phyloP scores from a whole-genome alignment of 2,113 vertebrate genomes.

The Serilophus lunatus region DNA sequence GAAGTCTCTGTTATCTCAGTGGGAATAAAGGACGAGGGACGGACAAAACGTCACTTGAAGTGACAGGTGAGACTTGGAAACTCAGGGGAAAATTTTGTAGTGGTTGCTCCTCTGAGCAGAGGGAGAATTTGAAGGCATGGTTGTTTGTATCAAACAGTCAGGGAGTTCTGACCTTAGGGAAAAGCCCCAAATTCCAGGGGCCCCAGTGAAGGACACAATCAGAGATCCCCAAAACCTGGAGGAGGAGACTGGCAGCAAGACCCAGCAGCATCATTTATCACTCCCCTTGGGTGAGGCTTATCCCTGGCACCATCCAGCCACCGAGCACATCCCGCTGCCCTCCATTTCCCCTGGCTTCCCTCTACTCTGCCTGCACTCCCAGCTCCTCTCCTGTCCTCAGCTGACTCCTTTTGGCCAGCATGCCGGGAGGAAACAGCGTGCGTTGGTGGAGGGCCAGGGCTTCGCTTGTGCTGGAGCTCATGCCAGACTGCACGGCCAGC shows the following conservation, averaged over 20 bases:
- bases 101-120: background rate
- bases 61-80: background rate
- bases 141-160: background rate
- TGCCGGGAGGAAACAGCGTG: slow-evolving; percentile 41
- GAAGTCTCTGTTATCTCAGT: background rate
- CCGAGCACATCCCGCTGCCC: background rate
- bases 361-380: background rate
- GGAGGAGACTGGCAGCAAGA: background rate
- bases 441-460: slow-evolving; percentile 47
- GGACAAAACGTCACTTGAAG: background rate
- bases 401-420: slow-evolving; percentile 57
- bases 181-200: background rate
- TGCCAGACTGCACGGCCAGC: slow-evolving; percentile 29
- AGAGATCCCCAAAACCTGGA: background rate
- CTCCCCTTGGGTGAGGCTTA: rapidly evolving
- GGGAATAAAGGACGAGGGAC: background rate
- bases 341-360: background rate
- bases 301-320: rapidly evolving
- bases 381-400: slow-evolving; percentile 34
- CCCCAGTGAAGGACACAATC: rapidly evolving
- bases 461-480: slow-evolving; percentile 20
- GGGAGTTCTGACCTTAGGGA: background rate
- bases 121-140: background rate
- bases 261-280: rapidly evolving
- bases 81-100: background rate